Evolutionary conservation across 2,113 vertebrate genomes (phyloP).

Genomic region (Phrynosoma blainvillii): DNA sequence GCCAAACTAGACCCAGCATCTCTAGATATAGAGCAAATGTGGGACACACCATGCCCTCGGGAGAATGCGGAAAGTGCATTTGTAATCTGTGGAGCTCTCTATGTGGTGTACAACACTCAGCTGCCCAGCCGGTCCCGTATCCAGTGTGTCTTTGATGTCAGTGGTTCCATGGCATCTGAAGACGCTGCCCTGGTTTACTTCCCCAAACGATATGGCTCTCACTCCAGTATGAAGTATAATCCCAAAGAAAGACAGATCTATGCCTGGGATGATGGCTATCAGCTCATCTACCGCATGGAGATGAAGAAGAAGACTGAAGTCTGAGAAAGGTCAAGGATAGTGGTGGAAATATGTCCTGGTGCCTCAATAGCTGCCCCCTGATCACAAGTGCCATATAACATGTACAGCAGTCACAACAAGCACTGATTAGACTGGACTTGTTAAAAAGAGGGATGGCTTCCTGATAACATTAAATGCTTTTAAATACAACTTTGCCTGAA

Average conservation of each 20-base stretch:
- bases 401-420: neutral
- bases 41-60: constrained; percentile 93
- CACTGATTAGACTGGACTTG: neutral
- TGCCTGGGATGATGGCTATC: constrained; percentile 97
- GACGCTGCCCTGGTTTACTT: constrained; percentile 92
- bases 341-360: neutral
- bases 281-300: constrained; percentile 92
- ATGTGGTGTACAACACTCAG: constrained; percentile 96
- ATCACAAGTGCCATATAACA: neutral
- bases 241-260: constrained; percentile 90
- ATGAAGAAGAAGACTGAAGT: constrained; percentile 86
- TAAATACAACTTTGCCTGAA: neutral
- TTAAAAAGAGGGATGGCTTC: neutral
- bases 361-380: neutral
- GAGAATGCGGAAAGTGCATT: constrained; percentile 93
- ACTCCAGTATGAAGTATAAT: constrained; percentile 93
- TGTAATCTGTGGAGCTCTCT: constrained; percentile 90
- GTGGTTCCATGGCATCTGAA: constrained; percentile 82
- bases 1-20: constrained; percentile 91
- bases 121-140: constrained; percentile 89
- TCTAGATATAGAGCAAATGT: constrained; percentile 94
- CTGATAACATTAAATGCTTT: constrained; percentile 2
- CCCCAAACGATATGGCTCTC: constrained; percentile 90
- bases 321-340: constrained; percentile 43
- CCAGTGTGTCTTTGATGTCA: constrained; percentile 95